phyloP scores from a whole-genome alignment of 2,888 invertebrate species.

The Tanaodytes sp. region DNA sequence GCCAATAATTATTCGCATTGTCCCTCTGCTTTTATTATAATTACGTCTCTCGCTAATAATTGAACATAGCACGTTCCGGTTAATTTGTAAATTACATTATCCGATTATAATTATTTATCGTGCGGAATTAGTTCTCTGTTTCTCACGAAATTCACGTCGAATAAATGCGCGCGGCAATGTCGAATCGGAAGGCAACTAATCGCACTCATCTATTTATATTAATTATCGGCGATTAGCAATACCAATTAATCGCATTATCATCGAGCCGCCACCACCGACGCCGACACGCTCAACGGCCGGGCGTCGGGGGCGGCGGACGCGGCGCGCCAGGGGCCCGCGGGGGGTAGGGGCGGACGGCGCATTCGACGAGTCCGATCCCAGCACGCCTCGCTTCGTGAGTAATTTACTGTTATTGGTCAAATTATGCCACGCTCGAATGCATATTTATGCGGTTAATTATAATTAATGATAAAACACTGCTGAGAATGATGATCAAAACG shows the following conservation, averaged over 20 bases:
- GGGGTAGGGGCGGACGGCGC: conserved; percentile 50
- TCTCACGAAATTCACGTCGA: conserved; percentile 54
- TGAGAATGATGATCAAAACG: conserved; percentile 64
- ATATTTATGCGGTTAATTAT: conserved; percentile 73
- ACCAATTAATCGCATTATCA: conserved; percentile 72
- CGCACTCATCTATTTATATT: conserved; percentile 72
- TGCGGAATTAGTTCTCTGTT: conserved; percentile 55
- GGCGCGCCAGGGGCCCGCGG: conserved; percentile 25
- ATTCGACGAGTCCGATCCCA: conserved; percentile 60
- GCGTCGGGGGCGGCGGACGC: conserved; percentile 32
- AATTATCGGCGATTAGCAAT: conserved; percentile 73
- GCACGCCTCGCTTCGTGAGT: conserved; percentile 65
- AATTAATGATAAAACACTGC: conserved; percentile 71
- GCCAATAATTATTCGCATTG: conserved; percentile 44
- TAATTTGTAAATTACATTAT: conserved; percentile 56
- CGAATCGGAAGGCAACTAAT: conserved; percentile 66
- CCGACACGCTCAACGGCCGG: conserved; percentile 45
- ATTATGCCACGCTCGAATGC: conserved; percentile 72
- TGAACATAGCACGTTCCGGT: conserved; percentile 48
- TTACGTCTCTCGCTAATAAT: conserved; percentile 51
- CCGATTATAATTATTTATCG: conserved; percentile 57
- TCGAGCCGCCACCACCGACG: conserved; percentile 58
- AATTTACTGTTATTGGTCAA: conserved; percentile 73
- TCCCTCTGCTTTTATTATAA: conserved; percentile 53
- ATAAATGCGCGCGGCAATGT: conserved; percentile 52